Base-by-base conservation (phyloP, 2,888 invertebrate genomes). In the Nebria salina region DNA sequence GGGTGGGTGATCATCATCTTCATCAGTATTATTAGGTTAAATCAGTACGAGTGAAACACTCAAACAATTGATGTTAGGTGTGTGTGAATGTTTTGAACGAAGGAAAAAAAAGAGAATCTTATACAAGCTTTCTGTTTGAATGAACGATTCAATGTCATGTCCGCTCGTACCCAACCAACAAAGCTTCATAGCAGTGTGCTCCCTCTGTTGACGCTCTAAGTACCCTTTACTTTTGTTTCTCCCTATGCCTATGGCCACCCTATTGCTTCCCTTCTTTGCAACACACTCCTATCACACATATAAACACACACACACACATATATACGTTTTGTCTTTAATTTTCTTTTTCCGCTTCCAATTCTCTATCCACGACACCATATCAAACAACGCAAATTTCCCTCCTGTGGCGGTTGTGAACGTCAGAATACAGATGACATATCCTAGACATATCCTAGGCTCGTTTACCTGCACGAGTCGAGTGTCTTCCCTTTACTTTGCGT, bases 321-420 rank as follows among this genome's bases (percentile, higher is more conserved):
- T 54, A 54, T 11, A 54, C 54, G 6, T 15, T 73, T 20, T 41
- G 15, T n/a, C 26, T 68, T 26, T 68, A 8, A 68, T 26, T 11
- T 54, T 54, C 54, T 13, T 54, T 54, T 34, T 34, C 34, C 2
- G 34, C 34, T 34, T 54, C 54, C 13, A 15, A 25, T 26, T 25
- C 70, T 70, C 70, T 26, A 7, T 70, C 70, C 70, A 70, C 75
- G 70, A 74, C 70, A 80, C 66, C 75, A 75, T 75, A 75, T 54
- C 54, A 80, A 75, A 72, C 72, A 43, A 64, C 20, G 72, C 25
- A 72, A 26, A 34, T 65, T 70, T 77, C 72, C 77, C 72, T 65
- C 76, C 76, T 73, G 76, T 72, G 76, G 76, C 81, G 81, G 81
- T 81, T 76, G 76, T 76, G 81, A 76, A 54, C 54, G 54, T 42